A percentile compares a stretch with the other conserved stretches of the same genome.
These are phyloP conservation scores for Neodiprion pinetum DNA, from an alignment of 1,140 invertebrate genomes.

Conservation along the genomic window DNA sequence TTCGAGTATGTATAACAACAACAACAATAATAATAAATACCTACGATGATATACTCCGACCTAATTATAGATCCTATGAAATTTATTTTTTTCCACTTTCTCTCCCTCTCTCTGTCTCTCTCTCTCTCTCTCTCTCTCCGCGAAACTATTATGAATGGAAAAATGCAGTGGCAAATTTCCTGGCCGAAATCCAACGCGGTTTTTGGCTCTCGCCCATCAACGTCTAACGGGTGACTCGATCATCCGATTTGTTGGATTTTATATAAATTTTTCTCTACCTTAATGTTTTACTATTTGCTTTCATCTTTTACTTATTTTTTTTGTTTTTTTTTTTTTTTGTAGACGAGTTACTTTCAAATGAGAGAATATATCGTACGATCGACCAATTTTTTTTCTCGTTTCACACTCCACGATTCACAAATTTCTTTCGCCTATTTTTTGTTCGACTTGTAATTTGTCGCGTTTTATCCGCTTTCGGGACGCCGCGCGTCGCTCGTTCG, in stretches of 20 bases:
- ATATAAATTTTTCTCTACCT: background rate
- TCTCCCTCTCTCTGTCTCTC: conserved; percentile 8
- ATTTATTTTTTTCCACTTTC: background rate
- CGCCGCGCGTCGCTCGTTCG: too few species aligned
- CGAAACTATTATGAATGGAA: conserved; percentile 54
- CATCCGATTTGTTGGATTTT: background rate
- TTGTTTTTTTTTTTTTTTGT: conserved; percentile 11
- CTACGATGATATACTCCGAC: background rate
- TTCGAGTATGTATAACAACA: too few species aligned
- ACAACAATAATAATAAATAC: background rate
- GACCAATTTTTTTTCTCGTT: too few species aligned
- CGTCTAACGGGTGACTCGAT: conserved; percentile 11
- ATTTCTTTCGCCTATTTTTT: too few species aligned
- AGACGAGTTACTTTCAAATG: too few species aligned
- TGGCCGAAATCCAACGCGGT: conserved; percentile 37
- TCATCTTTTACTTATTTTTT: conserved; percentile 11
- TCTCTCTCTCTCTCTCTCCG: conserved; percentile 3
- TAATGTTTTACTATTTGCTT: background rate
- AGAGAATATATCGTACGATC: too few species aligned
- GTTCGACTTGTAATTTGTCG: too few species aligned
- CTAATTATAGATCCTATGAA: background rate
- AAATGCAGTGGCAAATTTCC: conserved; percentile 52
- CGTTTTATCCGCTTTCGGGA: too few species aligned
- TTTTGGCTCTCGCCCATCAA: conserved; percentile 37
- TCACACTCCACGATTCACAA: too few species aligned